Evolutionary conservation across 2,113 vertebrate genomes (phyloP).

Genomic region (Cheirogaleus medius): DNA sequence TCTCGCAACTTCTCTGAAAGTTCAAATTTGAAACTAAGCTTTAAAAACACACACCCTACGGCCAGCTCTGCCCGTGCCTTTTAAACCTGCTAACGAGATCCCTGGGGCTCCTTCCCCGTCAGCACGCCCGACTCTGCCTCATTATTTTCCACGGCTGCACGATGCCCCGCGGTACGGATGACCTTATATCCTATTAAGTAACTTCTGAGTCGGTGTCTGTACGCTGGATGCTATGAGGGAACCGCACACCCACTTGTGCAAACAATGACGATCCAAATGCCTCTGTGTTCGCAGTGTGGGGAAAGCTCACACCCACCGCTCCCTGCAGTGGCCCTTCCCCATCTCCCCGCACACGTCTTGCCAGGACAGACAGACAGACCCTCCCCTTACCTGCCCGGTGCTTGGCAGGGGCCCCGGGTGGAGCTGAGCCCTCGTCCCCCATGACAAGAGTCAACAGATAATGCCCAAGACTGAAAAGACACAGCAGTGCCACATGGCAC

Average conservation of each 20-base stretch:
- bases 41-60: not conserved
- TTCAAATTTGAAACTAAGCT: not conserved
- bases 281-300: fast-evolving
- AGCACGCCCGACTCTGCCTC: too few species aligned
- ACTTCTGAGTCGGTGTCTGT: not conserved
- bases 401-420: too few species aligned
- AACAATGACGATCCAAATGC: fast-evolving
- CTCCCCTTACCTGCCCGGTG: too few species aligned
- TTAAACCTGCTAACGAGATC: too few species aligned
- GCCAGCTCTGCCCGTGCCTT: not conserved
- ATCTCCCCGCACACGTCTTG: too few species aligned
- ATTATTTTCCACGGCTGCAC: fast-evolving
- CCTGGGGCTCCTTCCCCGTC: not conserved
- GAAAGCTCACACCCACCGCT: not conserved
- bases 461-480: not conserved
- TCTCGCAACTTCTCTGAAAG: not conserved
- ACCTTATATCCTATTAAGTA: fast-evolving
- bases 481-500: not conserved
- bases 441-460: fast-evolving
- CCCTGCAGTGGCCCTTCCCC: too few species aligned
- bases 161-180: fast-evolving
- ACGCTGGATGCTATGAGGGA: not conserved
- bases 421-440: not conserved
- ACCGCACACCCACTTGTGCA: fast-evolving
- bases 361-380: not conserved